Base-by-base conservation (phyloP, 92 coral and sea anemone genomes). In the Heliopora coerulea region DNA sequence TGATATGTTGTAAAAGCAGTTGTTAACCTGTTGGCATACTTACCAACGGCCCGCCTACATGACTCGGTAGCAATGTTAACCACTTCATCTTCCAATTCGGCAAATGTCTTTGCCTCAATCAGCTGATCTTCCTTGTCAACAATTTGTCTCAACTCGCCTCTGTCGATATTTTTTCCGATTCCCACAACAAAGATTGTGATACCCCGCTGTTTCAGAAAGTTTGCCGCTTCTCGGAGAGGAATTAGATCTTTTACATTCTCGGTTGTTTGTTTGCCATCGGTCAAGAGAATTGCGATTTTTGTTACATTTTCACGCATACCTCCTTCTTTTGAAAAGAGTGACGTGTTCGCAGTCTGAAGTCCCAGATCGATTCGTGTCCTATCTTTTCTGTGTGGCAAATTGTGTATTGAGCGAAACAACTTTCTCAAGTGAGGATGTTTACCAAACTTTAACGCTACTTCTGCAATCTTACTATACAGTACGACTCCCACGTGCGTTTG, bases 321-420 rank as follows among this genome's bases (percentile, higher is more conserved):
- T 14, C 20, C 44, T 18, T 28, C 57, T 25, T 39, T 68, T 21
- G 75, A 41, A 23, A 68, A 68, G 8, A 68, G 75, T 26, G 44
- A 0, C 0, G 37, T 50, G 34, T 68, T 44, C 17, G 75, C 75
- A 46, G 49, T 19, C 12, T 46, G 21, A 50, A 68, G 75, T 9
- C 75, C 75, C 61, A 68, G 25, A 56, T 68, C 75, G 27, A 68
- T 68, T 11, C 75, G 59, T 5, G 75, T 68, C 12, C 50, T 34
- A 8, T 50, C 59, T 33, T 50, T 17, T 8, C 19, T 21, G 49
- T 68, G 75, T 13, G 75, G 59, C 60, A 68, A 41, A 25, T 46
- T 34, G 26, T 27, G 32, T 29, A 68, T 8, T 3, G 23, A 28
- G 25, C 57, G 75, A 23, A 68, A 68, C 49, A 68, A 19, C 30